Evolutionary conservation across 2,113 vertebrate genomes (phyloP).

Genomic region (Nycticryphes semicollaris): DNA sequence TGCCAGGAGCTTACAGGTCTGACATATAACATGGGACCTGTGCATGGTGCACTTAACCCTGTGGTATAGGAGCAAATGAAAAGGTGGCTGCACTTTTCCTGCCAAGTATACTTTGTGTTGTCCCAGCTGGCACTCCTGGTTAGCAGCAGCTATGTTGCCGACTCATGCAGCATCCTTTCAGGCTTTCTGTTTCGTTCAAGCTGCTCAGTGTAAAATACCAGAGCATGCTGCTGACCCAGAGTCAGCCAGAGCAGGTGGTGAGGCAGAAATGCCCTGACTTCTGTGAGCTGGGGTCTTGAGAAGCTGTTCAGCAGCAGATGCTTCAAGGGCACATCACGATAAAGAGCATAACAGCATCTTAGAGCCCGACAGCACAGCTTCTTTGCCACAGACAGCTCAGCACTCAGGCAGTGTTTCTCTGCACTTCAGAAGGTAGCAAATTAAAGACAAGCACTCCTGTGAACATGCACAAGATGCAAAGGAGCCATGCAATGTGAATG

Average conservation of each 20-base stretch:
- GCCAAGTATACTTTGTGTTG: neutral
- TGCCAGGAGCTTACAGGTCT: neutral
- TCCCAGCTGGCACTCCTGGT: neutral
- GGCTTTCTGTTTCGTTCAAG: neutral
- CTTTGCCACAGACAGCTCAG: neutral
- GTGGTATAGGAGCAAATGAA: neutral
- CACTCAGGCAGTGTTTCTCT: neutral
- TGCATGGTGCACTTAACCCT: neutral
- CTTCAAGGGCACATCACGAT: neutral
- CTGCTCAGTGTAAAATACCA: neutral
- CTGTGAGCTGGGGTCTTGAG: neutral
- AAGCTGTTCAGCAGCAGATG: neutral
- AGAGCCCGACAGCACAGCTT: neutral
- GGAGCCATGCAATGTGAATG: neutral
- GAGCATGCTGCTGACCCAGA: neutral
- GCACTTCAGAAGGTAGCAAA: neutral
- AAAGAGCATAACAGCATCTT: neutral
- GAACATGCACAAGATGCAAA: neutral
- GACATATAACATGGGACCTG: neutral
- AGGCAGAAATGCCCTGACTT: neutral
- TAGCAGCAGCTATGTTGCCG: neutral
- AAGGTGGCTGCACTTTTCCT: neutral
- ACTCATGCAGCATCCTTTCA: neutral
- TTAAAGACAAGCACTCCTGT: neutral
- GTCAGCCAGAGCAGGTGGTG: neutral